Evolutionary conservation across 2,797 vertebrate species (phyloP).

Genomic region (Knipowitschia caucasica): DNA sequence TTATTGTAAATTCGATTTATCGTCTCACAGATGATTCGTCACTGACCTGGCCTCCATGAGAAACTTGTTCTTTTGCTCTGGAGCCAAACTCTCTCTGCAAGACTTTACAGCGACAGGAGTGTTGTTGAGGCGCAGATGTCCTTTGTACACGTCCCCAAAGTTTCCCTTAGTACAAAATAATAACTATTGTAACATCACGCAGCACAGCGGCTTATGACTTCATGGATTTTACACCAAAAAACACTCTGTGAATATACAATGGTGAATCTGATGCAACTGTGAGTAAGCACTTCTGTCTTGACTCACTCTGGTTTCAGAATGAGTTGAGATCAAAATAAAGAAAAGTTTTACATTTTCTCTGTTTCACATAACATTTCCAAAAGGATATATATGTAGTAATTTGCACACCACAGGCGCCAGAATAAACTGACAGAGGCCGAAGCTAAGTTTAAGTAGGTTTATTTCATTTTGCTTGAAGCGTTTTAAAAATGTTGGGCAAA

Average conservation of each 20-base stretch:
- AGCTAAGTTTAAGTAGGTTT: too few relatives aligned
- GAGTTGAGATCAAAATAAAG: too few relatives aligned
- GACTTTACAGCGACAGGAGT: constrained; percentile 89
- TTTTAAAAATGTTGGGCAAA: too few relatives aligned
- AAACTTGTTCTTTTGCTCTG: constrained; percentile 90
- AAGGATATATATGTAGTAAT: too few relatives aligned
- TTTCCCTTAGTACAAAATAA: constrained; percentile 81
- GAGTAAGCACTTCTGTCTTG: neutral
- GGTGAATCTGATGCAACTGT: neutral
- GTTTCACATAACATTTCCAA: too few relatives aligned
- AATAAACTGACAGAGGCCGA: too few relatives aligned
- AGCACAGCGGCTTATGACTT: neutral
- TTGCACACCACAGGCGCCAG: too few relatives aligned
- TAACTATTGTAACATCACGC: neutral
- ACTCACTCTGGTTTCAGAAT: too few relatives aligned
- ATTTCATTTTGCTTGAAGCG: too few relatives aligned
- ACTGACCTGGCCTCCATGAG: constrained; percentile 92
- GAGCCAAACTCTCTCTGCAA: constrained; percentile 87
- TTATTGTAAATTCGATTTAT: neutral
- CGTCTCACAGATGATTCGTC: neutral
- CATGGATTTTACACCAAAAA: neutral
- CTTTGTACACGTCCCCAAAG: constrained; percentile 94
- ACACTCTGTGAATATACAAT: neutral
- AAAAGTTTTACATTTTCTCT: too few relatives aligned
- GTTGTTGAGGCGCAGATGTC: constrained; percentile 83